Conservation (phyloP, 2,888 invertebrate species). For the Spialia ferax region DNA sequence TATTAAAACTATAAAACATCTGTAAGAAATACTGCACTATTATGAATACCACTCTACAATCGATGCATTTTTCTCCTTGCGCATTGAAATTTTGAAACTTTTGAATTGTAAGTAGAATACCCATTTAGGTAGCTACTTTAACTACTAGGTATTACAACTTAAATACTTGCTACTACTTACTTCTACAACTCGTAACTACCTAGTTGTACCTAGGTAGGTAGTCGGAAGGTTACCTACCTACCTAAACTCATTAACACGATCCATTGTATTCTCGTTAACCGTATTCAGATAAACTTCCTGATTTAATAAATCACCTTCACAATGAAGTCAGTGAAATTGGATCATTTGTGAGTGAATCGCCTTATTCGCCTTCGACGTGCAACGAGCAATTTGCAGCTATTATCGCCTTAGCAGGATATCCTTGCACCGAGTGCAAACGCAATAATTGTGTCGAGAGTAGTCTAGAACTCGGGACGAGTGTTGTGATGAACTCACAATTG, state of each 20-base stretch:
- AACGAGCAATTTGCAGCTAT: conserved; percentile 34
- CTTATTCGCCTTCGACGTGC: conserved; percentile 26
- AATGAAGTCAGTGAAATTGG: background rate
- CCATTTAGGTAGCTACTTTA: too few species aligned
- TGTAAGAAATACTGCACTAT: background rate
- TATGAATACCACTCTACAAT: too few species aligned
- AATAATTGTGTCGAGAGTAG: conserved; percentile 29
- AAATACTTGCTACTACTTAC: too few species aligned
- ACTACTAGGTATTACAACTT: too few species aligned
- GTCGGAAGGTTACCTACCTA: background rate
- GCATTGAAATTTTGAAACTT: too few species aligned
- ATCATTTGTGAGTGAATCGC: conserved; percentile 23
- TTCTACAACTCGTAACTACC: too few species aligned
- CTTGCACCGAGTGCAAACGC: conserved; percentile 27
- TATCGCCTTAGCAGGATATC: conserved; percentile 38
- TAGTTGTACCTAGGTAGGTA: too few species aligned
- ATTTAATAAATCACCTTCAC: conserved; percentile 1
- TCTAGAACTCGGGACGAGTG: conserved; percentile 5
- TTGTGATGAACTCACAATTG: conserved; percentile 28
- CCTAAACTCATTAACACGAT: background rate
- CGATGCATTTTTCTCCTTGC: too few species aligned
- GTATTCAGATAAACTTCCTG: background rate
- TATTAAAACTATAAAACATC: conserved; percentile 42
- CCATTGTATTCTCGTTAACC: background rate
- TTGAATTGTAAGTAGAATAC: too few species aligned